These are phyloP conservation scores for Drosophila baimaii DNA, from an alignment of 1,140 invertebrate genomes.

Conservation along the genomic window DNA sequence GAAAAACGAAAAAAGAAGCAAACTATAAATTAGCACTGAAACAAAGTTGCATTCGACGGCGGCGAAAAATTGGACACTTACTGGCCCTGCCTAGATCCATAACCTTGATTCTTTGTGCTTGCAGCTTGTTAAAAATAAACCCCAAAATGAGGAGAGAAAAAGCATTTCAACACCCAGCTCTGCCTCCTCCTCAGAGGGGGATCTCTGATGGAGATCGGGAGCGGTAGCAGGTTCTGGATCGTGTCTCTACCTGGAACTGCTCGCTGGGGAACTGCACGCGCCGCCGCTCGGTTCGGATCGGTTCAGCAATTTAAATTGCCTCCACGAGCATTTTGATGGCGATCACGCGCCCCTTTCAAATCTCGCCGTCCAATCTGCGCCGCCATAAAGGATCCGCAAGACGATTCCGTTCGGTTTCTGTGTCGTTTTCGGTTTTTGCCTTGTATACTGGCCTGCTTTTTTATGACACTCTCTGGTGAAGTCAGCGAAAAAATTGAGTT, in stretches of 20 bases:
- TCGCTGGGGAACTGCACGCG: constrained; percentile 40
- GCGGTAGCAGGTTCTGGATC: constrained; percentile 51
- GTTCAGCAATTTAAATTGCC: constrained; percentile 81
- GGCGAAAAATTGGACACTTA: constrained; percentile 26
- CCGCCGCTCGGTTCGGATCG: constrained; percentile 35
- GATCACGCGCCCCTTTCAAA: constrained; percentile 78
- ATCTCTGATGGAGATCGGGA: constrained; percentile 8
- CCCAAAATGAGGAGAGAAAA: constrained; percentile 17
- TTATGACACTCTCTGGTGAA: constrained; percentile 70
- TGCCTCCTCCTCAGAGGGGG: not conserved
- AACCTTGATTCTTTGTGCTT: constrained; percentile 65
- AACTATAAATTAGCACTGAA: constrained; percentile 68
- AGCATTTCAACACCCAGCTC: constrained; percentile 53
- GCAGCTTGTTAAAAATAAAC: constrained; percentile 61
- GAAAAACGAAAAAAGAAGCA: no score
- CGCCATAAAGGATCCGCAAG: constrained; percentile 52
- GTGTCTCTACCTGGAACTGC: constrained; percentile 51
- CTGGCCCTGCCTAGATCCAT: constrained; percentile 53
- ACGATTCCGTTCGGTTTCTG: constrained; percentile 16
- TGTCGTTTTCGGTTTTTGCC: constrained; percentile 21
- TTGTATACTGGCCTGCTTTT: constrained; percentile 27
- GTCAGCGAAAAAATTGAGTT: not conserved
- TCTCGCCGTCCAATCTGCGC: constrained; percentile 66
- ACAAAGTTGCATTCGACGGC: constrained; percentile 57
- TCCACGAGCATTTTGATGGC: constrained; percentile 80